Evolutionary conservation across 1,140 invertebrate genomes (phyloP), one percentile per base, ranked within the genome.

Genomic region (Temnothorax longispinosus): DNA sequence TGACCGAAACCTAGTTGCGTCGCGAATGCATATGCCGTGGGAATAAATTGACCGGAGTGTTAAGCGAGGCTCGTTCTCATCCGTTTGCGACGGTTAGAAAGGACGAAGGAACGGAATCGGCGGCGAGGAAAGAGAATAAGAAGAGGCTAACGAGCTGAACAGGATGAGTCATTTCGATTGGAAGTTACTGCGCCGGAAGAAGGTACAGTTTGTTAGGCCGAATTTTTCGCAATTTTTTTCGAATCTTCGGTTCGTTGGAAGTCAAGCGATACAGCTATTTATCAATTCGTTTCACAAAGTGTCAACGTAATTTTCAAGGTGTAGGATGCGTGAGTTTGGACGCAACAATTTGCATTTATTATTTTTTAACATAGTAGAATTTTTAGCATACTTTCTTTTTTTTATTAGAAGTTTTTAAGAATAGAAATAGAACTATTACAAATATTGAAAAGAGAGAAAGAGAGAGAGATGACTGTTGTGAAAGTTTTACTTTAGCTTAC

Each of bases 141-240:
- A 78, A 74, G 86, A 89, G 89, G 44, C 60, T 90, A 92, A 93
- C 82, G 77, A 92, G 82, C 64, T 58, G 72, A 84, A 82, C 91
- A 94, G 89, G 89, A 95, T 95, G 95, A 95, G 92, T 93, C 94
- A 95, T 90, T 95, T 95, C 89, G 95, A 95, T 92, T 95, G 95
- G 95, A 95, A 95, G 86, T 89, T 95, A 76, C 88, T 95, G 76
- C 94, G 95, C 86, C 93, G 94, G 87, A 95, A 95, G 89, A 95
- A 95, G 95, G 95, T 95, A 95, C n/a, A 60, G 38, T 75, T 35
- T 50, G 27, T 65, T 52, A 8, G n/a, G 65, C 21, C 54, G 67
- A 35, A n/a, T 64, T 88, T 75, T 47, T 71, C 71, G 41, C 64
- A 82, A 69, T 89, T 74, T 47, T 76, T 86, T 74, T 58, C 64